phyloP scores from a whole-genome alignment of 2,113 vertebrate species.

The Candoia aspera region DNA sequence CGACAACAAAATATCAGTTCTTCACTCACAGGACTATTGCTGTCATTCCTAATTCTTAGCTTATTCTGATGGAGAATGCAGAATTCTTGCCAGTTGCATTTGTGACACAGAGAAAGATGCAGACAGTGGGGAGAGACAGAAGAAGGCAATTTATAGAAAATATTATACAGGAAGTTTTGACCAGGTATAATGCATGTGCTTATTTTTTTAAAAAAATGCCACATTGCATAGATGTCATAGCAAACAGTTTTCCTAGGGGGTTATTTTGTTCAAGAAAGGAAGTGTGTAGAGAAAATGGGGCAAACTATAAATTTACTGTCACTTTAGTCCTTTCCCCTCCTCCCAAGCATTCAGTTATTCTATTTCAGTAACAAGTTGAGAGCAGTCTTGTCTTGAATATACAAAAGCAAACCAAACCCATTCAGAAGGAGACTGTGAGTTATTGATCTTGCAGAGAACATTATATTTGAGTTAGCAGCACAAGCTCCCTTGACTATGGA shows the following conservation, averaged over 20 bases:
- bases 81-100: neutral
- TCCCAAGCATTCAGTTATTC: slow-evolving; percentile 47
- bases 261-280: slow-evolving; percentile 44
- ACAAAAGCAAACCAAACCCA: slow-evolving; percentile 67
- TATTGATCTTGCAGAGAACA: slow-evolving; percentile 64
- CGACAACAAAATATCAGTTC: neutral
- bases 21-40: neutral
- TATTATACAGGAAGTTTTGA: neutral
- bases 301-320: slow-evolving; percentile 38
- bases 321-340: slow-evolving; percentile 32
- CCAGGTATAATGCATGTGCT: neutral
- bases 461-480: slow-evolving; percentile 61
- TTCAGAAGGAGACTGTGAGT: slow-evolving; percentile 65
- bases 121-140: neutral
- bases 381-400: slow-evolving; percentile 59
- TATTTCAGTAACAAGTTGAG: slow-evolving; percentile 56
- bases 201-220: neutral
- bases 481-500: slow-evolving; percentile 44
- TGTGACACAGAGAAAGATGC: neutral
- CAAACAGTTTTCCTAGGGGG: neutral
- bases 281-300: neutral
- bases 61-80: neutral
- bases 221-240: neutral
- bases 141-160: neutral
- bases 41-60: neutral